These are phyloP conservation scores for Zaprionus ornatus DNA, from an alignment of 1,140 invertebrate species.

Conservation along the genomic window DNA sequence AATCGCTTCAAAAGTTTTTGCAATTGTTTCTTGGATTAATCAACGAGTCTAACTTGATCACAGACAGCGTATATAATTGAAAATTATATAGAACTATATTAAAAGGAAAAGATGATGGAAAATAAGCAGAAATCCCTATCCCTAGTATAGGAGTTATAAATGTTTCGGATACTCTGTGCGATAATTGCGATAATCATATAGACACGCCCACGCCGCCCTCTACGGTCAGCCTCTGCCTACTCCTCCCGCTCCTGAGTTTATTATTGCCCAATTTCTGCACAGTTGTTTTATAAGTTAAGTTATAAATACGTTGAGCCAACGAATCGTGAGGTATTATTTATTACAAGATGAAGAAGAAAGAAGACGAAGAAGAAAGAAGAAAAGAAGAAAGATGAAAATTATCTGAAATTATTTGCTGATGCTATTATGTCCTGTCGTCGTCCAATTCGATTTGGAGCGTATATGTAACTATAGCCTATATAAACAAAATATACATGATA, in stretches of 20 bases:
- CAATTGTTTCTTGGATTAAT: conserved; percentile 48
- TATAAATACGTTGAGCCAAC: conserved; percentile 72
- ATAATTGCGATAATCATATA: conserved; percentile 4
- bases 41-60: conserved; percentile 67
- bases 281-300: conserved; percentile 78
- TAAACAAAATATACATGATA: conserved; percentile 58
- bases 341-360: conserved; percentile 49
- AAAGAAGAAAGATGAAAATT: conserved; percentile 32
- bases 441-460: conserved; percentile 45
- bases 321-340: conserved; percentile 79
- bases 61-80: conserved; percentile 64
- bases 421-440: conserved; percentile 50
- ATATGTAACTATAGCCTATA: conserved; percentile 59
- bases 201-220: not conserved
- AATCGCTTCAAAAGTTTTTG: conserved; percentile 73
- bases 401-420: conserved; percentile 79
- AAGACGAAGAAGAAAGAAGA: conserved; percentile 18
- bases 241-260: conserved; percentile 36
- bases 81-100: conserved; percentile 61
- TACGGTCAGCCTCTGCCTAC: not conserved
- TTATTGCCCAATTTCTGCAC: conserved; percentile 65
- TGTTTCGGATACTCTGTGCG: not conserved
- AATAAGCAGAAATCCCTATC: not conserved
- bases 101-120: not conserved
- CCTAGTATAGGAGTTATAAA: not conserved